phyloP scores from a whole-genome alignment of 2,113 vertebrate species.

The Scophthalmus maximus region DNA sequence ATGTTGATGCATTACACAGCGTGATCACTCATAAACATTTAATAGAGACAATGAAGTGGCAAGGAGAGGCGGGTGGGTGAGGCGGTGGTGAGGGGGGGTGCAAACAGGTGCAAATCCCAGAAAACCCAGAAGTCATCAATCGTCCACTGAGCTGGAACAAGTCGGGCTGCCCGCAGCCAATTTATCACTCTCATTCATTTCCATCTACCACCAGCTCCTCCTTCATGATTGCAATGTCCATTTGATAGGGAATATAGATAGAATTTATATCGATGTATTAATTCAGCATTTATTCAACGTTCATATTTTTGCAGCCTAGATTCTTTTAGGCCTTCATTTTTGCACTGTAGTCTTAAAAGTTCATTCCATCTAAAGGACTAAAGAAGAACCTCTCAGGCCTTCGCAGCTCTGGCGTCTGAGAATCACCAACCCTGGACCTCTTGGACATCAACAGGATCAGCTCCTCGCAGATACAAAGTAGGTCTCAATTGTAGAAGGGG shows the following conservation, averaged over 20 bases:
- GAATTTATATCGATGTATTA: neutral
- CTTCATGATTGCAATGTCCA: neutral
- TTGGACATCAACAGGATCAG: too few relatives aligned
- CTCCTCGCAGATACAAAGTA: too few relatives aligned
- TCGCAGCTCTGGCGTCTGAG: too few relatives aligned
- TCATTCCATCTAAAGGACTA: neutral
- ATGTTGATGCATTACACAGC: neutral
- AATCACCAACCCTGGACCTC: too few relatives aligned
- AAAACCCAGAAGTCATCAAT: conserved; percentile 69
- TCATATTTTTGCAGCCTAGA: neutral
- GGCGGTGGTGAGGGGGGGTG: neutral
- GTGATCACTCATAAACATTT: conserved; percentile 13
- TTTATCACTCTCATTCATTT: conserved; percentile 34
- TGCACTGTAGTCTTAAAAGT: neutral
- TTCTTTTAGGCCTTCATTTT: neutral
- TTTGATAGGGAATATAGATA: conserved; percentile 17
- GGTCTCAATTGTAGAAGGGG: too few relatives aligned
- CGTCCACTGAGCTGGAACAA: conserved; percentile 64
- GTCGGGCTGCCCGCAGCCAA: conserved; percentile 27
- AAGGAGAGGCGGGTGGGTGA: neutral
- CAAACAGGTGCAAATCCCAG: conserved; percentile 59
- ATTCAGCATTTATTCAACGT: neutral
- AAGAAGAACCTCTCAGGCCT: neutral
- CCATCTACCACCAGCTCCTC: conserved; percentile 25
- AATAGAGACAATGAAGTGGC: neutral